Conservation (phyloP, 1,140 invertebrate genomes). For the Penaeus chinensis region DNA sequence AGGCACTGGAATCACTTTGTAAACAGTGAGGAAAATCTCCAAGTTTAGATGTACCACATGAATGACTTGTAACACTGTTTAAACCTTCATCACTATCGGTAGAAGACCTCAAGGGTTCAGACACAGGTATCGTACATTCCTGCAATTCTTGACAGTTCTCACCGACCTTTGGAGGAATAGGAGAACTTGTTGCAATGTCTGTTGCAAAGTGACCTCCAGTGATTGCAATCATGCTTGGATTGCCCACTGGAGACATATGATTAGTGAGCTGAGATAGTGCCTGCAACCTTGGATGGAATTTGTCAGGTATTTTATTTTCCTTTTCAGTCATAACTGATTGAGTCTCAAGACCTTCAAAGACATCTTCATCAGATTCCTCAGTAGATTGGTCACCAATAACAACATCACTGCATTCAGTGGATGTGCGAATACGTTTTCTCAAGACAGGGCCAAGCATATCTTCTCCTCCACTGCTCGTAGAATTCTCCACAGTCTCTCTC, state of each 20-base stretch:
- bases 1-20: too few species aligned
- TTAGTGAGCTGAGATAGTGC: conserved; percentile 56
- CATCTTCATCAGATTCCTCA: neutral
- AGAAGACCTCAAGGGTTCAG: neutral
- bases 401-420: too few species aligned
- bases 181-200: conserved; percentile 61
- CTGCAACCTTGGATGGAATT: conserved; percentile 52
- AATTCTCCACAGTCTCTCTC: too few species aligned
- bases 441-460: too few species aligned
- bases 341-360: conserved; percentile 1
- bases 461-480: too few species aligned
- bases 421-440: too few species aligned
- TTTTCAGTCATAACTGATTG: neutral
- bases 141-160: neutral
- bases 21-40: too few species aligned
- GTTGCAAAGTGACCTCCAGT: conserved; percentile 11
- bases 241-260: conserved; percentile 58
- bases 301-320: conserved; percentile 11
- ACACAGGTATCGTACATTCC: neutral
- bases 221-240: neutral
- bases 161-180: conserved; percentile 37
- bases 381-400: neutral
- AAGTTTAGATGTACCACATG: too few species aligned
- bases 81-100: neutral
- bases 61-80: too few species aligned